These are phyloP conservation scores for Drosophila dives DNA, from an alignment of 2,888 invertebrate species.

Conservation along the genomic window DNA sequence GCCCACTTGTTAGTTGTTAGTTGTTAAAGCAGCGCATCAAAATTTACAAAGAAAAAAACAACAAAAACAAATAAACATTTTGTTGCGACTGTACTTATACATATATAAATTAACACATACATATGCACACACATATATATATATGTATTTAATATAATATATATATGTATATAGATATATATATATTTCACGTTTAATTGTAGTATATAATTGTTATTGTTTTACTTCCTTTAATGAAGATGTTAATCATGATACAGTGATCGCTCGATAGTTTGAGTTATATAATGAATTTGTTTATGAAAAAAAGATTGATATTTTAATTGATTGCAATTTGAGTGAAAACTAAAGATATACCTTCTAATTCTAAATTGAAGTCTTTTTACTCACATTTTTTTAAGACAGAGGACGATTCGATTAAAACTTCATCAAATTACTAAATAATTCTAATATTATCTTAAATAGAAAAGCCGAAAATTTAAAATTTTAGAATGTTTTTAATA, in stretches of 20 bases:
- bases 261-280: conserved; percentile 1
- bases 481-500: neutral
- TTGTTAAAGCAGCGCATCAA: conserved; percentile 25
- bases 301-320: neutral
- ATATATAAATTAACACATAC: conserved; percentile 3
- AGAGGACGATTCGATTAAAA: neutral
- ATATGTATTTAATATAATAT: neutral
- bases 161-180: conserved; percentile 8
- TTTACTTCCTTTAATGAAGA: conserved; percentile 42
- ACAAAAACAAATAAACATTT: neutral
- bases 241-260: conserved; percentile 10
- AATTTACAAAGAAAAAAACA: neutral
- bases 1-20: conserved; percentile 32
- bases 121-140: neutral
- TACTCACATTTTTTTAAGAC: neutral
- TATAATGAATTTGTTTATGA: neutral
- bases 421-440: neutral
- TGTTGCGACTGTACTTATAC: conserved; percentile 38
- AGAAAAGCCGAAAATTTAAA: neutral
- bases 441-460: neutral
- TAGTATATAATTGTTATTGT: conserved; percentile 52
- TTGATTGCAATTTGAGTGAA: neutral
- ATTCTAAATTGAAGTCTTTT: neutral
- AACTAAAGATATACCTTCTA: neutral
- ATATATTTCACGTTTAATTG: conserved; percentile 8